Evolutionary conservation across 1,140 invertebrate species (phyloP).

Genomic region (roundworm (Caenorhabditis elegans)): DNA sequence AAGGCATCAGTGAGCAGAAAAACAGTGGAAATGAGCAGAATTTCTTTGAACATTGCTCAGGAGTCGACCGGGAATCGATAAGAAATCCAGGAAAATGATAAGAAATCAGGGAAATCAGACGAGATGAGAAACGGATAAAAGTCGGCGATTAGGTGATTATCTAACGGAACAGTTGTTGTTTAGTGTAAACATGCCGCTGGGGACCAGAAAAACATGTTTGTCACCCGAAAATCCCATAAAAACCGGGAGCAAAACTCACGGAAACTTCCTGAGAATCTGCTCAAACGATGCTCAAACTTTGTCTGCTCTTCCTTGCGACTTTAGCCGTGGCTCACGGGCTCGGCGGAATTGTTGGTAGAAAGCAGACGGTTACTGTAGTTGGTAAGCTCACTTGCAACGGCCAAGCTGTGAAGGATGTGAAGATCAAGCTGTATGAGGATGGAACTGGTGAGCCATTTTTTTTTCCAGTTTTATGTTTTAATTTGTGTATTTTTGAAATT

Average conservation of each 20-base stretch:
- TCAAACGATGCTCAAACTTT: background rate
- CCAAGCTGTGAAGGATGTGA: conserved; percentile 52
- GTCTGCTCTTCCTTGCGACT: background rate
- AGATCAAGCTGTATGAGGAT: conserved; percentile 60
- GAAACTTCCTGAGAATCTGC: background rate
- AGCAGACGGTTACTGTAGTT: conserved; percentile 53
- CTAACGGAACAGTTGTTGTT: too few species aligned
- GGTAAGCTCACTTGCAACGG: conserved; percentile 57
- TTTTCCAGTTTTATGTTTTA: too few species aligned
- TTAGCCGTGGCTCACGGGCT: background rate
- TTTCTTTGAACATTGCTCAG: background rate
- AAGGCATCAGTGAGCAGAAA: background rate
- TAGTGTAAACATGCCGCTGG: too few species aligned
- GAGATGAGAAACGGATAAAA: too few species aligned
- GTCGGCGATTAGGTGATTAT: too few species aligned
- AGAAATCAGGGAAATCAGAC: too few species aligned
- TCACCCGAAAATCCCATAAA: too few species aligned
- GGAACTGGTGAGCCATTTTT: conserved; percentile 21
- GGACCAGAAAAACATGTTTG: too few species aligned
- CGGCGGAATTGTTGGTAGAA: background rate
- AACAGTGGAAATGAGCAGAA: background rate
- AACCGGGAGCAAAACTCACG: background rate
- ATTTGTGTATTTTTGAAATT: too few species aligned
- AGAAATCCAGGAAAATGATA: too few species aligned
- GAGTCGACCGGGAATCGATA: too few species aligned